These are phyloP conservation scores for Bombus fervidus DNA, from an alignment of 1,140 invertebrate genomes.

Conservation along the genomic window DNA sequence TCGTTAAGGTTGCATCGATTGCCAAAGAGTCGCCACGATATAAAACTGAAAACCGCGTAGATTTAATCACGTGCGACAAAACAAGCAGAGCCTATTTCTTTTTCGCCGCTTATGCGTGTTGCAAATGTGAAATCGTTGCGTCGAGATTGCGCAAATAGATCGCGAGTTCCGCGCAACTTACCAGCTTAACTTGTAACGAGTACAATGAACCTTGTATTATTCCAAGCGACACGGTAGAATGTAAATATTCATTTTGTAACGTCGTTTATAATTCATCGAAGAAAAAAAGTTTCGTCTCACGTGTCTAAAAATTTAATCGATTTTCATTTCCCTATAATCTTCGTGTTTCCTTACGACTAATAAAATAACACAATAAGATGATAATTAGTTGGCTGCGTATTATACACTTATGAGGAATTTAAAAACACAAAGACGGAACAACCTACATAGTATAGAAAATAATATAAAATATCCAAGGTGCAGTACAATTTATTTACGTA, in stretches of 20 bases:
- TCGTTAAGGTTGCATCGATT: conserved; percentile 45
- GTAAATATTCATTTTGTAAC: conserved; percentile 65
- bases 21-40: conserved; percentile 63
- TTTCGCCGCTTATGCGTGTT: not conserved
- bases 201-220: conserved; percentile 47
- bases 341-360: not conserved
- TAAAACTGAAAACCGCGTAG: conserved; percentile 28
- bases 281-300: conserved; percentile 48
- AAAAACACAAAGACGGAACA: no score
- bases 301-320: conserved; percentile 28
- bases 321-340: conserved; percentile 5
- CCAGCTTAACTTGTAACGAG: conserved; percentile 40
- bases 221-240: conserved; percentile 49
- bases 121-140: not conserved
- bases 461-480: no score
- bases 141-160: not conserved
- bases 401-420: no score
- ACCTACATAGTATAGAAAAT: no score
- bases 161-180: not conserved
- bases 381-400: no score
- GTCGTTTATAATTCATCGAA: conserved; percentile 45
- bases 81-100: not conserved
- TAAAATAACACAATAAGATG: not conserved
- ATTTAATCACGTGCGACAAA: conserved; percentile 26
- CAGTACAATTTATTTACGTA: no score